Conservation (phyloP, 2,888 invertebrate genomes). For the Dioctria rufipes region DNA sequence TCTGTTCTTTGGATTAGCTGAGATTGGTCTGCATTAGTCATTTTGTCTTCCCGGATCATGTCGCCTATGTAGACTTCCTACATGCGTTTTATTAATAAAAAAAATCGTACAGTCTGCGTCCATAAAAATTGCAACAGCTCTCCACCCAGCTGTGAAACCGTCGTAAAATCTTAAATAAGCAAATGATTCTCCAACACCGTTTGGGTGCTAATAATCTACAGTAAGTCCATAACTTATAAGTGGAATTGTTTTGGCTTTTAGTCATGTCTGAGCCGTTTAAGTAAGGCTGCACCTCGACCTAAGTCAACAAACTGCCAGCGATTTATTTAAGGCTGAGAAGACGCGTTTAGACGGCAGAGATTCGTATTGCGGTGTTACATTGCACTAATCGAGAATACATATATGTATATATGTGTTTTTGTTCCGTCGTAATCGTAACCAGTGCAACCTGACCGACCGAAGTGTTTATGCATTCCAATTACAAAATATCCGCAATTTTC, state of each 20-base stretch:
- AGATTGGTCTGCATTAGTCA: conserved; percentile 3
- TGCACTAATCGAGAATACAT: neutral
- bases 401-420: no score
- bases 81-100: neutral
- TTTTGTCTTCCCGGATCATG: conserved; percentile 8
- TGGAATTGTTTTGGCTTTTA: conserved; percentile 36
- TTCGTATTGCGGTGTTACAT: neutral
- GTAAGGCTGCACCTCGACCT: conserved; percentile 27
- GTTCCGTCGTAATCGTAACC: neutral
- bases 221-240: conserved; percentile 2
- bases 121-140: conserved; percentile 38
- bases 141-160: conserved; percentile 8
- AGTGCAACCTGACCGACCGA: conserved; percentile 44
- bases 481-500: conserved; percentile 37
- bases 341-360: neutral
- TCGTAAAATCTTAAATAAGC: conserved; percentile 23
- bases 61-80: conserved; percentile 27
- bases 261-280: conserved; percentile 40
- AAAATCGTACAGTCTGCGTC: neutral
- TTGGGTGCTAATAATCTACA: conserved; percentile 9
- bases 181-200: neutral
- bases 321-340: conserved; percentile 16
- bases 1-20: conserved; percentile 25
- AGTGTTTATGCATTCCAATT: conserved; percentile 35
- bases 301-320: conserved; percentile 34